Percentiles rank a stretch among this genome's conserved stretches.
These are phyloP conservation scores for Brachyistius frenatus DNA, from an alignment of 2,113 vertebrate species.

Conservation along the genomic window DNA sequence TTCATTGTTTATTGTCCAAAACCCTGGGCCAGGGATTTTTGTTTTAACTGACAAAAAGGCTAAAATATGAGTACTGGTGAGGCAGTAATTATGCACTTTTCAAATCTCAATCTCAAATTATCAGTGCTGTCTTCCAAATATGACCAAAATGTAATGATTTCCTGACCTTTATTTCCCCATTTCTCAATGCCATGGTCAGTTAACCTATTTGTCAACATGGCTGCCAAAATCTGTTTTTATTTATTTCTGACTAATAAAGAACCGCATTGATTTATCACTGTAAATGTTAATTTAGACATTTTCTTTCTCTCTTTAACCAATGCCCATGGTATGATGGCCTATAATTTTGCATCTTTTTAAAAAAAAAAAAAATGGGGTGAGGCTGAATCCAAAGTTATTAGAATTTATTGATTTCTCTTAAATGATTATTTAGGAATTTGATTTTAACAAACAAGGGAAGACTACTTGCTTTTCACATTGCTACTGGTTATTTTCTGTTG, in stretches of 20 bases:
- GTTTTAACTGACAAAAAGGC: constrained; percentile 1
- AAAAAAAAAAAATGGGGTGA: constrained; percentile 24
- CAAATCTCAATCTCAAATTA: constrained; percentile 15
- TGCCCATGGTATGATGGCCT: constrained; percentile 40
- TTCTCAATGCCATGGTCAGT: background rate
- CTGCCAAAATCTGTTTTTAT: constrained; percentile 62
- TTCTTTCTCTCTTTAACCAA: constrained; percentile 7
- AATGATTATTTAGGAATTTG: constrained; percentile 33
- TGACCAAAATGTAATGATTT: background rate
- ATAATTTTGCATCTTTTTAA: constrained; percentile 25
- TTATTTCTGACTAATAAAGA: constrained; percentile 63
- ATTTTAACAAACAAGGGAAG: constrained; percentile 55
- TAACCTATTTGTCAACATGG: constrained; percentile 7
- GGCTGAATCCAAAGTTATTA: constrained; percentile 30
- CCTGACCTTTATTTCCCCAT: background rate
- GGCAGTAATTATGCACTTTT: constrained; percentile 43
- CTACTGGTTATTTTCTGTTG: constrained; percentile 29
- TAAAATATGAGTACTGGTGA: constrained; percentile 14
- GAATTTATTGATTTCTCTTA: constrained; percentile 27
- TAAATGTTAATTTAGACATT: constrained; percentile 51
- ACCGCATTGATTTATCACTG: constrained; percentile 47
- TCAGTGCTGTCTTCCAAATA: constrained; percentile 38
- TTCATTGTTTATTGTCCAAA: background rate
- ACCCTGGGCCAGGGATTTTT: background rate
- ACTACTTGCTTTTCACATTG: constrained; percentile 2